Percentiles rank a stretch among this genome's conserved stretches.
Evolutionary conservation across 2,888 invertebrate genomes (phyloP).

Genomic region (Abrostola tripartita): DNA sequence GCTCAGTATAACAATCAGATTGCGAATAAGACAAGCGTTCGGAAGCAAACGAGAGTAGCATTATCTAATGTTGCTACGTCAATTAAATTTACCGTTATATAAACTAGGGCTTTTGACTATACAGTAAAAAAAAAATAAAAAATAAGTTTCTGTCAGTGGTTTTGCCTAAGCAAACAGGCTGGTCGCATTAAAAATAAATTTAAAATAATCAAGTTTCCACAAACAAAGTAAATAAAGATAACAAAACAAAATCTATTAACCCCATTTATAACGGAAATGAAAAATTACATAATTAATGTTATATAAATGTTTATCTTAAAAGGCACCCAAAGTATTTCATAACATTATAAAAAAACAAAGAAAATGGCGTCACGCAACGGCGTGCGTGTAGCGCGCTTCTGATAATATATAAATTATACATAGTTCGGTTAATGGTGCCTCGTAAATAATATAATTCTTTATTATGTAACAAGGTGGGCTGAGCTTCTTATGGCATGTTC

Average conservation of each 20-base stretch:
- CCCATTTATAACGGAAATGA: constrained; percentile 3
- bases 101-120: no score
- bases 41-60: no score
- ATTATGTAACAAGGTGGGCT: neutral
- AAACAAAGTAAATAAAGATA: no score
- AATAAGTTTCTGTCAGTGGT: no score
- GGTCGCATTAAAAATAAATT: neutral
- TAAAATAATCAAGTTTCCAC: neutral
- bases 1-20: no score
- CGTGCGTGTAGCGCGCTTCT: constrained; percentile 26
- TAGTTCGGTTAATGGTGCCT: constrained; percentile 7
- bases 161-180: no score
- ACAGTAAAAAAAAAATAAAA: no score
- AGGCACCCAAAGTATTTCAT: constrained; percentile 27
- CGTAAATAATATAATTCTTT: constrained; percentile 18
- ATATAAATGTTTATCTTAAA: constrained; percentile 11
- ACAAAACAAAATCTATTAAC: neutral
- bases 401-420: constrained; percentile 9
- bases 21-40: no score
- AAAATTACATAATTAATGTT: constrained; percentile 11
- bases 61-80: no score
- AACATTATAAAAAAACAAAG: constrained; percentile 30
- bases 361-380: constrained; percentile 25
- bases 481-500: no score
- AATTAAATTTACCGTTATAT: no score